These are phyloP conservation scores for Cossypha dichroa DNA, from an alignment of 2,797 vertebrate genomes.

Conservation along the genomic window DNA sequence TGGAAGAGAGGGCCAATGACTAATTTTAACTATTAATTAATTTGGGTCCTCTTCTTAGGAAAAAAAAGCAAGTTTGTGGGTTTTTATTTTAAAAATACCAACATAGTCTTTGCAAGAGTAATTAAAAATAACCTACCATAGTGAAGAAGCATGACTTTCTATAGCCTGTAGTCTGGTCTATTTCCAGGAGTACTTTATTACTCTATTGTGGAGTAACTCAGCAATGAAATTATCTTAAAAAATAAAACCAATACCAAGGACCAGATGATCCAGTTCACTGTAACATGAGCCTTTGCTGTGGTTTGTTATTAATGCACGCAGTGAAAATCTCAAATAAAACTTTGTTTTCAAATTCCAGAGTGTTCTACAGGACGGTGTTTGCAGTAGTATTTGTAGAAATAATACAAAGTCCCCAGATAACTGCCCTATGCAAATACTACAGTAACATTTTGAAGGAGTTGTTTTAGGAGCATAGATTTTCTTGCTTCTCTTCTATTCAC, in stretches of 20 bases:
- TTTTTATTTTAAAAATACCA: conserved; percentile 1
- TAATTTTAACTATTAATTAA: conserved; percentile 11
- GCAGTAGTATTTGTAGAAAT: not conserved
- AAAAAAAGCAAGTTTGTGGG: not conserved
- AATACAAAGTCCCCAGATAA: not conserved
- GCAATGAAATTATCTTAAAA: conserved; percentile 50
- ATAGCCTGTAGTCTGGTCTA: not conserved
- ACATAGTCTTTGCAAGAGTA: not conserved
- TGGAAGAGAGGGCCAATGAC: not conserved
- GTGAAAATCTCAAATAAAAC: not conserved
- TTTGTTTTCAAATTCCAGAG: not conserved
- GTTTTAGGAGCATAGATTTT: not conserved
- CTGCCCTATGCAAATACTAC: not conserved
- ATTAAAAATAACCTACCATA: conserved; percentile 41
- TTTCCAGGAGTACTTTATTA: conserved; percentile 36
- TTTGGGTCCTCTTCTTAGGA: not conserved
- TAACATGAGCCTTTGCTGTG: not conserved
- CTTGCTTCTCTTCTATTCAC: not conserved
- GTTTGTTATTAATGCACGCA: not conserved
- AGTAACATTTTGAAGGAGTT: not conserved
- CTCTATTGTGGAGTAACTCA: conserved; percentile 39
- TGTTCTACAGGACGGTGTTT: not conserved
- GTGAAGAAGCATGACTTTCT: not conserved
- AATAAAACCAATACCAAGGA: conserved; percentile 52
- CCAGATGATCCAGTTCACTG: conserved; percentile 40